A percentile compares a stretch with the other conserved stretches of the same genome.
These are phyloP conservation scores for Euspilapteryx auroguttella DNA, from an alignment of 2,888 invertebrate genomes.

Conservation along the genomic window DNA sequence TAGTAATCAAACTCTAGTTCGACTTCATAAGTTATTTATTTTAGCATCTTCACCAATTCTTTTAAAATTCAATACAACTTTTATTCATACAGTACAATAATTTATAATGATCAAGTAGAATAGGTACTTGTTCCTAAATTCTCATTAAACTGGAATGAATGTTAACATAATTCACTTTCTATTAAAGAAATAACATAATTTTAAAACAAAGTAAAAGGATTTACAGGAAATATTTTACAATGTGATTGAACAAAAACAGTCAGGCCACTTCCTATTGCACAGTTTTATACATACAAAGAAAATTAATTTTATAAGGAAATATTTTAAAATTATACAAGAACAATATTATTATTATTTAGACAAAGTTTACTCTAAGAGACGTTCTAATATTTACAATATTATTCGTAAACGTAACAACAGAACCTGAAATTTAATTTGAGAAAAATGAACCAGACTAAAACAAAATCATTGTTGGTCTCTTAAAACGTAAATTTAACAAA, in stretches of 20 bases:
- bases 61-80: constrained; percentile 54
- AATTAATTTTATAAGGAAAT: constrained; percentile 10
- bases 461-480: constrained; percentile 32
- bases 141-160: constrained; percentile 60
- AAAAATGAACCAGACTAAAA: constrained; percentile 25
- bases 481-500: constrained; percentile 57
- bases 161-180: constrained; percentile 52
- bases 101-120: constrained; percentile 55
- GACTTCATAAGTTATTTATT: constrained; percentile 50
- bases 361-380: constrained; percentile 7
- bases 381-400: no score
- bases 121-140: constrained; percentile 48
- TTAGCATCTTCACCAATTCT: constrained; percentile 57
- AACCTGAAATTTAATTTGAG: constrained; percentile 24
- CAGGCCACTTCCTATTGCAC: constrained; percentile 53
- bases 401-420: constrained; percentile 46
- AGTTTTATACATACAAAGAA: constrained; percentile 17
- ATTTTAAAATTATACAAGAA: no score
- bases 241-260: constrained; percentile 14
- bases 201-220: constrained; percentile 14
- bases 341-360: no score
- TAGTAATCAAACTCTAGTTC: constrained; percentile 21
- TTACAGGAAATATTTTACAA: constrained; percentile 34
- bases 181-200: constrained; percentile 55
- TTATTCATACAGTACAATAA: constrained; percentile 58